phyloP scores from a whole-genome alignment of 2,888 invertebrate genomes.

The Athalia circularis region DNA sequence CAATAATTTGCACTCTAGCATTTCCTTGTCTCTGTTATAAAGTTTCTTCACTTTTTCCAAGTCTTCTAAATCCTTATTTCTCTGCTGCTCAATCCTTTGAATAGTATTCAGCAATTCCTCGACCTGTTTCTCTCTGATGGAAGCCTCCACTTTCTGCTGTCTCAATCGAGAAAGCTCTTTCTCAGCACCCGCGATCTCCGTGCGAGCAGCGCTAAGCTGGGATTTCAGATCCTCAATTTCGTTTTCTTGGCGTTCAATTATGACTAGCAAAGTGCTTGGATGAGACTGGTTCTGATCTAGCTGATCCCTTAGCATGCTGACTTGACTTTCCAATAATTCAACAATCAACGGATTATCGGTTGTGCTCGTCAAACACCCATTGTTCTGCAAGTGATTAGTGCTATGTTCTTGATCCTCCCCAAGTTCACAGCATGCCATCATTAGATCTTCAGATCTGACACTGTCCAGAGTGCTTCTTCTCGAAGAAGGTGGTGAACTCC shows the following conservation, averaged over 20 bases:
- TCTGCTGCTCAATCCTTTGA: conserved; percentile 86
- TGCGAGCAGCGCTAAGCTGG: conserved; percentile 80
- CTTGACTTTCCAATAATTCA: conserved; percentile 68
- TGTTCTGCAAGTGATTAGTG: conserved; percentile 66
- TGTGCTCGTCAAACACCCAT: conserved; percentile 66
- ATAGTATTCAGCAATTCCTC: conserved; percentile 86
- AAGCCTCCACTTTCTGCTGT: conserved; percentile 82
- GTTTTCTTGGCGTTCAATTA: conserved; percentile 80
- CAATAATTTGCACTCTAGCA: conserved; percentile 81
- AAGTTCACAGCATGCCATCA: conserved; percentile 75
- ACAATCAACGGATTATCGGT: conserved; percentile 67
- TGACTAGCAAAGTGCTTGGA: conserved; percentile 70
- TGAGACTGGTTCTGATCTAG: conserved; percentile 67
- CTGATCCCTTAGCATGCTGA: conserved; percentile 64
- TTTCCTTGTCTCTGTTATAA: conserved; percentile 80
- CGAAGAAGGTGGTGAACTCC: conserved; percentile 79
- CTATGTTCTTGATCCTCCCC: conserved; percentile 77
- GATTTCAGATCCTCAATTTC: conserved; percentile 84
- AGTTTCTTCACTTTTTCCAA: conserved; percentile 79
- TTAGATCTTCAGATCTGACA: conserved; percentile 79
- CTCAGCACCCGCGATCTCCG: conserved; percentile 81
- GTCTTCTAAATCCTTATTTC: conserved; percentile 83
- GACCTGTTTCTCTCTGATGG: conserved; percentile 83
- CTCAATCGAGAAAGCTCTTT: conserved; percentile 84
- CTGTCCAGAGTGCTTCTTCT: conserved; percentile 81